Evolutionary conservation across 2,888 invertebrate genomes (phyloP).

Genomic region (Pseudoips prasinana): DNA sequence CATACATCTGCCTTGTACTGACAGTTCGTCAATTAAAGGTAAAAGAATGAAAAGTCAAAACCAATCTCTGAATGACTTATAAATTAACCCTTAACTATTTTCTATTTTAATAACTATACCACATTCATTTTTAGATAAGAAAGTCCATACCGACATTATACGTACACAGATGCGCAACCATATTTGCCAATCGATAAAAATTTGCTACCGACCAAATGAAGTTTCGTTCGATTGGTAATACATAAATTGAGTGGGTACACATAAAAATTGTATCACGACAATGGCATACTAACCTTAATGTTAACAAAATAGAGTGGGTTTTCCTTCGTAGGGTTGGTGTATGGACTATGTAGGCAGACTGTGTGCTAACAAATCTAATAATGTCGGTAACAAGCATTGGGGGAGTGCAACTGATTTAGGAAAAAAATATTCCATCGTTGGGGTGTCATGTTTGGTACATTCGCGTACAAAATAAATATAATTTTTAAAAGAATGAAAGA

Average conservation of each 20-base stretch:
- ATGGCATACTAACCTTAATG: too few species aligned
- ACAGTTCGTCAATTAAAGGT: too few species aligned
- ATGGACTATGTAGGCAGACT: constrained; percentile 30
- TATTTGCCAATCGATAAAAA: neutral
- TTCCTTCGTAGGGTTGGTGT: constrained; percentile 10
- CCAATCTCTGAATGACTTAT: too few species aligned
- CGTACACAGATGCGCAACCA: too few species aligned
- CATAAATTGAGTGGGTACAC: neutral
- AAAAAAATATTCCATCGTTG: constrained; percentile 51
- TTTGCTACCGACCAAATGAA: neutral
- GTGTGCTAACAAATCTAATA: constrained; percentile 63
- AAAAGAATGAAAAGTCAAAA: too few species aligned
- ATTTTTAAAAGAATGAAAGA: too few species aligned
- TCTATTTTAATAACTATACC: too few species aligned
- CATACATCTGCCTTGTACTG: too few species aligned
- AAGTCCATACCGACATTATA: too few species aligned
- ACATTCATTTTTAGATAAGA: too few species aligned
- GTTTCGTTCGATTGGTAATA: too few species aligned
- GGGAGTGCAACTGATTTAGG: constrained; percentile 64
- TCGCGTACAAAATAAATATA: constrained; percentile 13
- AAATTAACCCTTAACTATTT: too few species aligned
- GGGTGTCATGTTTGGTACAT: constrained; percentile 49
- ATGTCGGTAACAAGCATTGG: constrained; percentile 62
- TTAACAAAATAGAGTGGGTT: constrained; percentile 13
- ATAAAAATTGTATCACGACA: neutral